Evolutionary conservation across 2,888 invertebrate species (phyloP), one percentile per base, ranked within the genome.

Genomic region (Cinara cedri): DNA sequence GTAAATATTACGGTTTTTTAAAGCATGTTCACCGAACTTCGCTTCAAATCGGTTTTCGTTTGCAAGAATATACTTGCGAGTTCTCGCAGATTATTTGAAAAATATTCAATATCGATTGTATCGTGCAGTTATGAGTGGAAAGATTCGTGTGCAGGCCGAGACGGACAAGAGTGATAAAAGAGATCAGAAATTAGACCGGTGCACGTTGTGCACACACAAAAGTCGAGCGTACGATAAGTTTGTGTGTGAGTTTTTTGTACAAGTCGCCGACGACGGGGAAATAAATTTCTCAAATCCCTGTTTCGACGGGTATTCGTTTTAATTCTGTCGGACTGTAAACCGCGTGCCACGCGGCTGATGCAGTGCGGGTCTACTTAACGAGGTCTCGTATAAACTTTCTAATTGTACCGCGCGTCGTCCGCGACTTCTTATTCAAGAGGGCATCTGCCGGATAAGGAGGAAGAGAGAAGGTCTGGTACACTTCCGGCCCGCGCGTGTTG

Each of bases 341-440:
- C 34, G 34, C 34, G 34, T 3, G 13, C 66, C 21, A 19, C 42
- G 8, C 16, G 21, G 16, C 9, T 14, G 19, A 19, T 60, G 14
- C 4, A 42, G 21, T 14, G 72, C 46, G 46, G 46, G 72, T 72
- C 34, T 46, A 46, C 72, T 72, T 72, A 72, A 72, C 72, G 72
- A 57, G 57, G 57, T 46, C 72, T 72, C 72, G 72, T 72, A 57
- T 46, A 72, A 72, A 72, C 57, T 72, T 72, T 46, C 57, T 72
- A 72, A 72, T 72, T 72, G 72, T 46, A 24, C 57, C 44, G n/a
- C 55, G 44, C 55, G 55, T 21, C 10, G n/a, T 55, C 24, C 21
- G 44, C 21, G 57, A 57, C 71, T 72, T 57, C 72, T 57, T 72
- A 46, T 72, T 57, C 57, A 46, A 24, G 16, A 13, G 42, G 55